These are phyloP conservation scores for Nebria ingens DNA, from an alignment of 1,140 invertebrate species.

Conservation along the genomic window DNA sequence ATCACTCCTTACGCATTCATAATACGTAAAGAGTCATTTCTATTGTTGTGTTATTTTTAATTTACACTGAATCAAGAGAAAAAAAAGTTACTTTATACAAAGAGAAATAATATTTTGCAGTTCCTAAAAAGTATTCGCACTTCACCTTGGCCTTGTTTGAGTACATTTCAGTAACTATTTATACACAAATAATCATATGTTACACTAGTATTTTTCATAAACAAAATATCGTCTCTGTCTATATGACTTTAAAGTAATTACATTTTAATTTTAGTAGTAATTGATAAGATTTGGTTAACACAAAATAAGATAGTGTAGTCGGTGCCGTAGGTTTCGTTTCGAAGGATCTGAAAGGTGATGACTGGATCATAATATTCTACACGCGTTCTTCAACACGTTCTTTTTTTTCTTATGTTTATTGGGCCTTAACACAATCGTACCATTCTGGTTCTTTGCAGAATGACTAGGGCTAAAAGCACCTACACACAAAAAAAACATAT, in stretches of 20 bases:
- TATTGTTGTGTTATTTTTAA: background rate
- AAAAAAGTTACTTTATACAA: background rate
- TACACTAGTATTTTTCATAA: slow-evolving; percentile 17
- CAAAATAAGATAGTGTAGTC: slow-evolving; percentile 14
- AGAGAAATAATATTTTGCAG: background rate
- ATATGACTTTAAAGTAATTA: slow-evolving; percentile 2
- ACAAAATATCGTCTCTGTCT: slow-evolving; percentile 14
- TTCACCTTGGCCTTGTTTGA: slow-evolving; percentile 28
- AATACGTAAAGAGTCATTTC: background rate
- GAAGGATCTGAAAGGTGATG: background rate
- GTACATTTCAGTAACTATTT: background rate
- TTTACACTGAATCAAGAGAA: background rate
- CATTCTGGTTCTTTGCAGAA: slow-evolving; percentile 41
- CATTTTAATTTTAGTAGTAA: too few relatives aligned
- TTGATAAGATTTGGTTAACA: slow-evolving; percentile 15
- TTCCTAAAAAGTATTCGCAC: slow-evolving; percentile 26
- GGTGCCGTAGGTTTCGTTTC: background rate
- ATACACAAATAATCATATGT: background rate
- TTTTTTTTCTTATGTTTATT: slow-evolving; percentile 45
- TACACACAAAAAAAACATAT: slow-evolving; percentile 29
- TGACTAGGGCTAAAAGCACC: slow-evolving; percentile 53
- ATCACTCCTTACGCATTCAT: background rate
- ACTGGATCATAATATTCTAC: slow-evolving; percentile 40
- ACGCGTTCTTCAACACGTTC: slow-evolving; percentile 51
- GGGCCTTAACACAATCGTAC: slow-evolving; percentile 48